A percentile compares a stretch with the other conserved stretches of the same genome.
Evolutionary conservation across 2,113 vertebrate genomes (phyloP).

Genomic region (Labrus mixtus): DNA sequence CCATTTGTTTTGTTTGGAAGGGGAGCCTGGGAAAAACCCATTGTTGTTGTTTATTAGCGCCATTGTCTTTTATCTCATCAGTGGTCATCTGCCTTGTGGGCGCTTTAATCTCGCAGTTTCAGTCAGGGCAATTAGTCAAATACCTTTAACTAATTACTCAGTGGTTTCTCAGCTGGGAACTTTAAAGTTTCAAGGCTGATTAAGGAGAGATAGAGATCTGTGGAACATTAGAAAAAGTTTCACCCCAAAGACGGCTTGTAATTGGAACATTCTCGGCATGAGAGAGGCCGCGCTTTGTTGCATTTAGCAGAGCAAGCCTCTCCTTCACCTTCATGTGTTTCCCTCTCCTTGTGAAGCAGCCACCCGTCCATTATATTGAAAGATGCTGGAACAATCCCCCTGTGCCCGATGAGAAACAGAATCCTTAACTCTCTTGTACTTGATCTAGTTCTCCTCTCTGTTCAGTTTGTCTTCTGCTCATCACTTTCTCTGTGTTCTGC

Average conservation of each 20-base stretch:
- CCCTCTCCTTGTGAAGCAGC: conserved; percentile 6
- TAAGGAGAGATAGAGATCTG: conserved; percentile 60
- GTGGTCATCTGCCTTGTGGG: conserved; percentile 59
- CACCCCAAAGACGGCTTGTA: conserved; percentile 49
- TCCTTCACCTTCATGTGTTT: conserved; percentile 23
- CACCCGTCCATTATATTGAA: background rate
- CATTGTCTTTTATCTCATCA: conserved; percentile 67
- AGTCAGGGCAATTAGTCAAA: conserved; percentile 67
- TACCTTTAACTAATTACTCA: conserved; percentile 64
- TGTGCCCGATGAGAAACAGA: background rate
- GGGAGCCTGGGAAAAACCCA: conserved; percentile 14
- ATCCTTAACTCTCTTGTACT: background rate
- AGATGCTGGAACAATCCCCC: background rate
- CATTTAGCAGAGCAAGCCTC: conserved; percentile 8
- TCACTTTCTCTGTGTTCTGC: background rate
- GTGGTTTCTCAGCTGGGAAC: conserved; percentile 24
- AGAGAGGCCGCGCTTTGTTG: conserved; percentile 34
- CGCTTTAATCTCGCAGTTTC: conserved; percentile 57
- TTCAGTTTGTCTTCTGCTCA: background rate
- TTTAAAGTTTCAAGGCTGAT: conserved; percentile 67
- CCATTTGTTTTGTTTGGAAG: conserved; percentile 30
- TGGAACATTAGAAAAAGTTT: conserved; percentile 32
- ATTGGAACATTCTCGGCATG: conserved; percentile 63
- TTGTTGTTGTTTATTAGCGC: conserved; percentile 57
- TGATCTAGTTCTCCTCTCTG: background rate